Conservation (phyloP, 2,797 vertebrate species). For the Phyllotis vaccarum region DNA sequence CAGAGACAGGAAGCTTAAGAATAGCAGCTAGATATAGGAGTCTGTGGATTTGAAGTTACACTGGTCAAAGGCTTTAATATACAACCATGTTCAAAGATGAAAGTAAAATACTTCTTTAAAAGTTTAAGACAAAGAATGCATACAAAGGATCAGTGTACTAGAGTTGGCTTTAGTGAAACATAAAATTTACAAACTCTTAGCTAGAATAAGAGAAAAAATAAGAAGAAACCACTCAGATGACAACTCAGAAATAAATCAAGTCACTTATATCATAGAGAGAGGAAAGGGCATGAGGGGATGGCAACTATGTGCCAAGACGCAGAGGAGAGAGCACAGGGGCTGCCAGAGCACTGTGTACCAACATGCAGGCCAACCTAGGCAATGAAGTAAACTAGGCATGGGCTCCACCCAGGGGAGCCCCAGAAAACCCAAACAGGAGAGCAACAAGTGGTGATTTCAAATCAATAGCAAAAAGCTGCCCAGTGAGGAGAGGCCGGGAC, state of each 20-base stretch:
- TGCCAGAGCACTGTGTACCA: too few relatives aligned
- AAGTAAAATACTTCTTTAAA: neutral
- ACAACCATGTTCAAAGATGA: neutral
- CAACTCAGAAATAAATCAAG: neutral
- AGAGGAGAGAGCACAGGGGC: too few relatives aligned
- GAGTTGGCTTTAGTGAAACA: neutral
- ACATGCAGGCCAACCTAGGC: too few relatives aligned
- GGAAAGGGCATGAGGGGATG: rapidly evolving
- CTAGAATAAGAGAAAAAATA: neutral
- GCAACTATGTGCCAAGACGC: too few relatives aligned
- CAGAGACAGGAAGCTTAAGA: neutral
- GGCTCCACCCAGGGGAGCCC: too few relatives aligned
- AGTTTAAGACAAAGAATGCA: neutral
- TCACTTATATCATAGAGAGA: neutral
- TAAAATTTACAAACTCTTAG: neutral
- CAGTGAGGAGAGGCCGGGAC: neutral
- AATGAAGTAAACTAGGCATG: too few relatives aligned
- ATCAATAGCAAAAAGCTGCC: neutral
- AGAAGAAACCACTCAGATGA: neutral
- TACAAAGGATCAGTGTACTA: neutral
- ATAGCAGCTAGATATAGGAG: neutral
- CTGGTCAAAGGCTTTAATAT: neutral
- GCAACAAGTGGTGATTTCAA: neutral
- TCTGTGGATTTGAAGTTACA: neutral
- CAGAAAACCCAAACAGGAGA: neutral